Base-by-base conservation (phyloP, 2,888 invertebrate genomes). In the Lycia hirtaria region DNA sequence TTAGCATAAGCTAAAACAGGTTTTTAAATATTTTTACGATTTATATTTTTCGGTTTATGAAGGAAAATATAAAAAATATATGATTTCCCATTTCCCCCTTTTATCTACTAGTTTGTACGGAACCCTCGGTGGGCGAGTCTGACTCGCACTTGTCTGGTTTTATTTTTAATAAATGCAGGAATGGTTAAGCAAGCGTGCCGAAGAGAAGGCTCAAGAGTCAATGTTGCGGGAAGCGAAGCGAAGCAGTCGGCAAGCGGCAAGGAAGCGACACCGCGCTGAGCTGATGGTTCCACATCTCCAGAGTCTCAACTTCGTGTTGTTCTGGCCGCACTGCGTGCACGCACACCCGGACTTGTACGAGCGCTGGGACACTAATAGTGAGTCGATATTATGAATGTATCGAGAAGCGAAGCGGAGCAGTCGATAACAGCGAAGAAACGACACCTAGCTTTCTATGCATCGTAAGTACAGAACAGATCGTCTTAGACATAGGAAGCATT, bases 341-440 rank as follows among this genome's bases (percentile, higher is more conserved):
- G 89, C 90, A 0, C 91, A 91, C 24, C 86, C 85, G 0, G 88
- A 88, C 47, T 56, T 92, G 3, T 92, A 92, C 49, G 91, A 89
- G 62, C 74, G 77, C 14, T 91, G 90, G 91, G 84, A 88, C 65
- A 60, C 73, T 19, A 82, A 91, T 56, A 86, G 91, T 75, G 12
- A 50, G 49, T 56, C 22, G 1, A 17, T 14, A 2, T 32, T 32
- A 9, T 12, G 1, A 32, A 1, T 14, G 14, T n/a, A n/a, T n/a
- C n/a, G n/a, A n/a, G n/a, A n/a, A n/a, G n/a, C n/a, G n/a, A n/a
- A n/a, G n/a, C n/a, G n/a, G n/a, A n/a, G n/a, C n/a, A n/a, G n/a
- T n/a, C n/a, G n/a, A n/a, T n/a, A n/a, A n/a, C n/a, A n/a, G n/a
- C n/a, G n/a, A n/a, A n/a, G n/a, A n/a, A n/a, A n/a, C n/a, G n/a